Base-by-base conservation (phyloP, 2,113 vertebrate genomes). In the Serilophus lunatus region DNA sequence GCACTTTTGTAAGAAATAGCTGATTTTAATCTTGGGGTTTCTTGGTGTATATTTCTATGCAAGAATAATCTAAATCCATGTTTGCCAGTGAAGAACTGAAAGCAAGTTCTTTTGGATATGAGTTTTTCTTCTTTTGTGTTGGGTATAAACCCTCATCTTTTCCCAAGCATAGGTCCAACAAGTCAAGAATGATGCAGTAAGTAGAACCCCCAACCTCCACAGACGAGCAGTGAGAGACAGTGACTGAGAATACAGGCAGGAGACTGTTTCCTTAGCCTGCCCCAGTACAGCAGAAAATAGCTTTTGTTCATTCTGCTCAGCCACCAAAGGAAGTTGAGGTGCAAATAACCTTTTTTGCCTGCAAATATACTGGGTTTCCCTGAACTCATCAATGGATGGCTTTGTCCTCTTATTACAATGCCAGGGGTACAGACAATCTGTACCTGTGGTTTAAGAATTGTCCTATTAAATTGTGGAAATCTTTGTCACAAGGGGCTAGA, bases 211-310 rank as follows among this genome's bases (percentile, higher is more conserved):
- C 12, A 3, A 2, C 20, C n/a, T 35, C 18, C 13, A 25, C 6
- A 54, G 35, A 18, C 0, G 2, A 61, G 60, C 1, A 7, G 28
- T 18, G 12, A 50, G n/a, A 50, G 38, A 53, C 13, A 13, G 8
- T 26, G 33, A 25, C 38, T 76, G 29, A 36, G 33, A 28, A 36
- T 68, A 38, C 18, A 60, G 49, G 24, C 38, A 50, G 36, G 14
- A 83, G 8, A 47, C 45, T 56, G 3, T 33, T 69, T 56, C 35
- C 38, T 63, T 45, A 86, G 11, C n/a, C 17, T 75, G 22, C 26
- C 10, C 19, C 33, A 49, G 44, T 15, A 50, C 22, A 57, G 42
- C 20, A 45, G 31, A 31, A 88, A 86, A 60, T 7, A 69, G 24
- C 20, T 22, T n/a, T 54, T 50, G 10, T 54, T 91, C 7, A 18